phyloP scores from a whole-genome alignment of 2,888 invertebrate genomes.

The Linyphia triangularis region DNA sequence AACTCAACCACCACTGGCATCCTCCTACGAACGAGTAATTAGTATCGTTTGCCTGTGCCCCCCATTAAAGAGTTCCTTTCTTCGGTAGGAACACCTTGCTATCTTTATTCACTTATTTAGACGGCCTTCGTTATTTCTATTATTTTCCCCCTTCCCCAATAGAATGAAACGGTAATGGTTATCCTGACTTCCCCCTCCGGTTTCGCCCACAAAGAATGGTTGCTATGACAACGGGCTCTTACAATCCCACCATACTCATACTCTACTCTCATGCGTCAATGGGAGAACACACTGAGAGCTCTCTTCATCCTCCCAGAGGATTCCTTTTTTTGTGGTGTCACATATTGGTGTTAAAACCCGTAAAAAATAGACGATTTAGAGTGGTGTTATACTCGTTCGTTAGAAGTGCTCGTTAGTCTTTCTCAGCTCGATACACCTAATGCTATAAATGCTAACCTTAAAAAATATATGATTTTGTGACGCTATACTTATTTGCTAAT shows the following conservation, averaged over 20 bases:
- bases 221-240: constrained; percentile 58
- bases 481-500: too few species aligned
- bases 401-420: too few species aligned
- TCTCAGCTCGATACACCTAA: too few species aligned
- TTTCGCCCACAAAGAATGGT: constrained; percentile 49
- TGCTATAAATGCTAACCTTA: too few species aligned
- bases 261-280: constrained; percentile 57
- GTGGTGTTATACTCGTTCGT: too few species aligned
- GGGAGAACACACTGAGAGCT: not conserved
- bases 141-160: constrained; percentile 5
- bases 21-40: too few species aligned
- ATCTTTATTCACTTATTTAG: constrained; percentile 65
- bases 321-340: too few species aligned
- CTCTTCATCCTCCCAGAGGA: not conserved
- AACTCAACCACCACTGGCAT: too few species aligned
- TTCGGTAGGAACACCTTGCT: constrained; percentile 32
- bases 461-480: too few species aligned
- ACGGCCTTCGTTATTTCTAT: constrained; percentile 20
- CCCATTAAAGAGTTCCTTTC: constrained; percentile 22
- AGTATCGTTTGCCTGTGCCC: not conserved
- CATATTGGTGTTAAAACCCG: not conserved
- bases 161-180: constrained; percentile 71
- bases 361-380: too few species aligned
- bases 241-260: constrained; percentile 54
- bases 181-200: constrained; percentile 69